Conservation (phyloP, 2,888 invertebrate genomes). For the Beris chalybata region DNA sequence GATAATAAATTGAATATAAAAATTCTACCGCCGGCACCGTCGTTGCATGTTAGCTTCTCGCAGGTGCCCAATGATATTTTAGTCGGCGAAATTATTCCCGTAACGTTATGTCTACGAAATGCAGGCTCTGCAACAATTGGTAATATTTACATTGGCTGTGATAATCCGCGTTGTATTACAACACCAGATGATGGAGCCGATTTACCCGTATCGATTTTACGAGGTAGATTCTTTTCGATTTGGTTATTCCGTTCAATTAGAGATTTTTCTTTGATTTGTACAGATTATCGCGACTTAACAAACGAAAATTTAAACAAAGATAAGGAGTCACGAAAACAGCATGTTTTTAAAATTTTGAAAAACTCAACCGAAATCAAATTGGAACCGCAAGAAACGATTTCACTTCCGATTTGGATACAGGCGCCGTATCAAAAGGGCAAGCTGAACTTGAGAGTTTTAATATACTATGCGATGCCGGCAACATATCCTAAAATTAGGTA, state of each 20-base stretch:
- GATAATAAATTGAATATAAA: constrained; percentile 75
- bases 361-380: constrained; percentile 43
- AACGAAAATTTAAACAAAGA: constrained; percentile 55
- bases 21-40: constrained; percentile 78
- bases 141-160: constrained; percentile 62
- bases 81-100: constrained; percentile 69
- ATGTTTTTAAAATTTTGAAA: constrained; percentile 51
- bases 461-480: constrained; percentile 67
- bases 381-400: constrained; percentile 50
- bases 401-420: constrained; percentile 65
- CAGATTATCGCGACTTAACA: constrained; percentile 51
- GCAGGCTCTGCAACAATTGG: constrained; percentile 65
- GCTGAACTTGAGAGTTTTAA: constrained; percentile 67
- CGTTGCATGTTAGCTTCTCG: constrained; percentile 72
- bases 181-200: constrained; percentile 49
- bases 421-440: constrained; percentile 68
- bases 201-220: constrained; percentile 52
- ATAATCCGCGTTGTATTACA: constrained; percentile 53
- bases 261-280: not conserved
- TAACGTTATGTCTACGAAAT: constrained; percentile 66
- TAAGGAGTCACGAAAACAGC: constrained; percentile 54
- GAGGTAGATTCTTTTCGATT: constrained; percentile 45
- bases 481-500: constrained; percentile 53
- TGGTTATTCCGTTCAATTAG: not conserved
- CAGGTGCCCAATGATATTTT: constrained; percentile 67